Percentiles rank a stretch among this genome's conserved stretches.
Conservation (phyloP, 2,888 invertebrate genomes). For the Campoplex nolae region DNA sequence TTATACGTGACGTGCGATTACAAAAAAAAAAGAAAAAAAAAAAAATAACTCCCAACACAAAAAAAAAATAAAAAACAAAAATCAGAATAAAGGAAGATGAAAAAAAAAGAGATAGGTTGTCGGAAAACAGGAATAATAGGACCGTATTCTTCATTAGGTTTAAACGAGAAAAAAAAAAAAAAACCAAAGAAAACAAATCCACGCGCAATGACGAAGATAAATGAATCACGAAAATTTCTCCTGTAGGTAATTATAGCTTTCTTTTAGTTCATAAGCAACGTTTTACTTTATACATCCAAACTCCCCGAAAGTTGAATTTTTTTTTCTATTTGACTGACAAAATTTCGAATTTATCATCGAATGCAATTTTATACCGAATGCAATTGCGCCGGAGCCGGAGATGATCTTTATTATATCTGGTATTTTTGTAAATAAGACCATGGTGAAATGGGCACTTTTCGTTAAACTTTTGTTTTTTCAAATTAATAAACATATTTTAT, state of each 20-base stretch:
- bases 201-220: conserved; percentile 49
- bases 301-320: no score
- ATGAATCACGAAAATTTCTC: conserved; percentile 54
- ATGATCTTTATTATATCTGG: no score
- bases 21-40: conserved; percentile 60
- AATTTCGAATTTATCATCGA: no score
- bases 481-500: no score
- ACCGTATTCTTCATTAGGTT: conserved; percentile 74
- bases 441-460: no score
- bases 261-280: conserved; percentile 70
- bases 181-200: conserved; percentile 19
- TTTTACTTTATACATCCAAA: conserved; percentile 66
- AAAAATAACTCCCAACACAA: conserved; percentile 31
- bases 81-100: conserved; percentile 26
- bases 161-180: conserved; percentile 55
- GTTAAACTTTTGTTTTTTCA: no score
- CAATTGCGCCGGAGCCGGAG: no score
- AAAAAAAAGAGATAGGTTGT: conserved; percentile 36
- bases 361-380: no score
- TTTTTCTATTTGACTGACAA: no score
- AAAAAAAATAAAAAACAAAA: conserved; percentile 44
- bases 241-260: conserved; percentile 67
- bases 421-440: no score
- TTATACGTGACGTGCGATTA: conserved; percentile 73
- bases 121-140: conserved; percentile 38